Percentiles rank a stretch among this genome's conserved stretches.
Conservation (phyloP, 2,797 vertebrate species). For the Dermochelys coriacea region DNA sequence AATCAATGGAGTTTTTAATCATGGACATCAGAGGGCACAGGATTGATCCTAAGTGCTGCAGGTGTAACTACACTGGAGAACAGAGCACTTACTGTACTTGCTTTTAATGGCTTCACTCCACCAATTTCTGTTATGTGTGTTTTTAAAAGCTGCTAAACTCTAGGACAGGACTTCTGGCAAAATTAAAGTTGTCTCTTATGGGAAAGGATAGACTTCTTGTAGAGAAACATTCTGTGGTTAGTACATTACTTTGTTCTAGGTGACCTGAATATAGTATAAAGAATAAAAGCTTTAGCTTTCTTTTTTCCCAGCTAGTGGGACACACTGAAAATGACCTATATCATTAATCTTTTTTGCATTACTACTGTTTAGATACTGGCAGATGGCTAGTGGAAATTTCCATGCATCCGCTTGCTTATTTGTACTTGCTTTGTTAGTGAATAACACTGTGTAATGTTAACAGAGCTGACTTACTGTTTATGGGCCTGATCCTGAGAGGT, state of each 20-base stretch:
- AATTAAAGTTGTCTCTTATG: not conserved
- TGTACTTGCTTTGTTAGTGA: not conserved
- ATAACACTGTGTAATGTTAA: not conserved
- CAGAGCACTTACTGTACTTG: not conserved
- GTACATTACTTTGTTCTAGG: fast-evolving
- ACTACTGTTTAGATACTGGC: not conserved
- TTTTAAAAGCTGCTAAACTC: not conserved
- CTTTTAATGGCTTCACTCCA: fast-evolving
- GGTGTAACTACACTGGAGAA: not conserved
- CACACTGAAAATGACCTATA: not conserved
- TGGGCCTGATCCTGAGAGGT: not conserved
- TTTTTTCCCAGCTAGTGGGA: fast-evolving
- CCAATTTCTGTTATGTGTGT: not conserved
- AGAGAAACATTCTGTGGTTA: fast-evolving
- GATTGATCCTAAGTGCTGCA: not conserved
- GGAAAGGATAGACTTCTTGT: not conserved
- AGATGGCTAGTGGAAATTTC: not conserved
- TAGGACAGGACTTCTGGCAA: not conserved
- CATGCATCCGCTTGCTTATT: not conserved
- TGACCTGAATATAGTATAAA: not conserved
- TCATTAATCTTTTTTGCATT: not conserved
- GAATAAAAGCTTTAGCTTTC: not conserved
- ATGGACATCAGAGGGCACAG: not conserved
- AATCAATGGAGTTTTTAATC: not conserved
- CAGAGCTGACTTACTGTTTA: not conserved